Percentiles rank a stretch among this genome's conserved stretches.
Evolutionary conservation across 1,140 invertebrate species (phyloP).

Genomic region (Mesaphorura yosii): DNA sequence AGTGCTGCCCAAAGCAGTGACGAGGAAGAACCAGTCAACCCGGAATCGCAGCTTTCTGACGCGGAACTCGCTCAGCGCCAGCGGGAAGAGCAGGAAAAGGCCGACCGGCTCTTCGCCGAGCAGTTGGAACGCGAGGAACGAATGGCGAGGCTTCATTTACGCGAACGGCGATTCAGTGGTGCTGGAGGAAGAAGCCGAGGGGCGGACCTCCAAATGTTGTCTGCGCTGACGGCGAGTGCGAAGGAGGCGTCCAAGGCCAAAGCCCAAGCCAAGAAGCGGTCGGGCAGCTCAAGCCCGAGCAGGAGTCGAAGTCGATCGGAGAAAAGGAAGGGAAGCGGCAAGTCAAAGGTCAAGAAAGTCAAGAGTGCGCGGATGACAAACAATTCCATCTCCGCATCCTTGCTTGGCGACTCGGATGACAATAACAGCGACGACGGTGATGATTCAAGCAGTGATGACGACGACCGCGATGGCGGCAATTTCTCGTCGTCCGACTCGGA

Average conservation of each 20-base stretch:
- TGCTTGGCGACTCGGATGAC: conserved; percentile 8
- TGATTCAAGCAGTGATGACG: conserved; percentile 11
- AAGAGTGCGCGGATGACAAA: conserved; percentile 32
- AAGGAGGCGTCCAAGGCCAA: conserved; percentile 18
- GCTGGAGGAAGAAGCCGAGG: conserved; percentile 6
- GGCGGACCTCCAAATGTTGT: not conserved
- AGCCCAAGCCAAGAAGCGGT: conserved; percentile 9
- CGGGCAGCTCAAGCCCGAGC: conserved; percentile 16
- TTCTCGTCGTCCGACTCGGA: not conserved
- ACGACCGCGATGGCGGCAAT: not conserved
- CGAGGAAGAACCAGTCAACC: no score
- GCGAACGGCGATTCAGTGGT: conserved; percentile 29
- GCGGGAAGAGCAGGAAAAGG: conserved; percentile 23
- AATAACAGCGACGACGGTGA: conserved; percentile 7
- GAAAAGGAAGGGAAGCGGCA: conserved; percentile 16
- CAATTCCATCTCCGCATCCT: conserved; percentile 24
- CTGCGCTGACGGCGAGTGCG: conserved; percentile 1
- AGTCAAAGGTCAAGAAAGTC: conserved; percentile 21
- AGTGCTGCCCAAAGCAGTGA: no score
- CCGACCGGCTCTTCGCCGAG: conserved; percentile 26
- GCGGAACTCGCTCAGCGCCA: not conserved
- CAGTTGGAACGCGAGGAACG: conserved; percentile 27
- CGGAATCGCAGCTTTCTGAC: no score
- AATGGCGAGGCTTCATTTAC: conserved; percentile 16
- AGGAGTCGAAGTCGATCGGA: conserved; percentile 9